A percentile compares a stretch with the other conserved stretches of the same genome.
Conservation (phyloP, 2,888 invertebrate genomes). For the Galerucella nymphaeae region DNA sequence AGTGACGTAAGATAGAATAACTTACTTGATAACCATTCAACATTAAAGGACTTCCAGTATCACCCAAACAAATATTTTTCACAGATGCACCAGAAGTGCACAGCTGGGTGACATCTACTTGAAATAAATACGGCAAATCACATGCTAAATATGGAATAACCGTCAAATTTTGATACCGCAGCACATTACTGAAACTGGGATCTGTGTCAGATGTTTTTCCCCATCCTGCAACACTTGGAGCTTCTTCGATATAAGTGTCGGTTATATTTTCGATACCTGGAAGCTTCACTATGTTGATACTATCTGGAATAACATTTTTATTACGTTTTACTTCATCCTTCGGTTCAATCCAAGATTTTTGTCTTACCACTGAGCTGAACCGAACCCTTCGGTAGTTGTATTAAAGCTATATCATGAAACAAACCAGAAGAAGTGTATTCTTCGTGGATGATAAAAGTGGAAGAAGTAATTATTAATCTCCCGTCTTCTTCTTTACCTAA, state of each 20-base stretch:
- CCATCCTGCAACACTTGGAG: slow-evolving; percentile 43
- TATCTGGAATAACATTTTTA: slow-evolving; percentile 30
- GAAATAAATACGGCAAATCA: slow-evolving; percentile 38
- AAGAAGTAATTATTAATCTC: slow-evolving; percentile 52
- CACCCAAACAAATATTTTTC: slow-evolving; percentile 46
- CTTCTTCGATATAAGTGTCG: slow-evolving; percentile 34
- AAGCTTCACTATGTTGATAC: slow-evolving; percentile 25
- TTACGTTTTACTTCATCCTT: not conserved
- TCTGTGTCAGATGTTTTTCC: slow-evolving; percentile 42
- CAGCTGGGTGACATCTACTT: slow-evolving; percentile 38
- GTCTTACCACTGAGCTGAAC: slow-evolving; percentile 9
- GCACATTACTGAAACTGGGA: slow-evolving; percentile 28
- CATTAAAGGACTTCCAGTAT: slow-evolving; percentile 44
- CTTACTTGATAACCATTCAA: slow-evolving; percentile 44
- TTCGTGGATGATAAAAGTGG: slow-evolving; percentile 60
- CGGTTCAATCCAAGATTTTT: not conserved
- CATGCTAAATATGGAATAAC: slow-evolving; percentile 42
- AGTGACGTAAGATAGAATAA: not conserved
- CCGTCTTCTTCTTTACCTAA: slow-evolving; percentile 54
- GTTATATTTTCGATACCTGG: slow-evolving; percentile 34
- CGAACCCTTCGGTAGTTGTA: slow-evolving; percentile 58
- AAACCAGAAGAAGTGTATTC: slow-evolving; percentile 56
- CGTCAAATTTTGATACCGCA: slow-evolving; percentile 39
- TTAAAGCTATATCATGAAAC: slow-evolving; percentile 65
- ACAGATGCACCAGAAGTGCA: slow-evolving; percentile 40